Percentiles rank a stretch among this genome's conserved stretches.
Evolutionary conservation across 2,113 vertebrate species (phyloP).

Genomic region (Scopus umbretta): DNA sequence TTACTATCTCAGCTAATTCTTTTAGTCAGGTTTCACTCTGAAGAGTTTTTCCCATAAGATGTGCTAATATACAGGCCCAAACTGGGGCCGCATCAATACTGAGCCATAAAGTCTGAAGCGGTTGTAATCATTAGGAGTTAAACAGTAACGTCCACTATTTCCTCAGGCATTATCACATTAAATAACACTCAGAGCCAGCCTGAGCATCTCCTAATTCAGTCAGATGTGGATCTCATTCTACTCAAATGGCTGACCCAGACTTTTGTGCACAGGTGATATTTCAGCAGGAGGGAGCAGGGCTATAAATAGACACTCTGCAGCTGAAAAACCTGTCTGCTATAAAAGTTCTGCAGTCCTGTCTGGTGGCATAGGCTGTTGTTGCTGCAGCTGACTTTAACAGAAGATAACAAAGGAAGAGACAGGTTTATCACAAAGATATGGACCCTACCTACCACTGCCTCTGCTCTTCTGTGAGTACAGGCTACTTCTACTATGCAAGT

Average conservation of each 20-base stretch:
- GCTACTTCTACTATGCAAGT: not conserved
- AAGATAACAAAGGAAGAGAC: not conserved
- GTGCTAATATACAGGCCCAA: not conserved
- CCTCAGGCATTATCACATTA: constrained; percentile 2
- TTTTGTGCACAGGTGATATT: not conserved
- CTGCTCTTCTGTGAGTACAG: not conserved
- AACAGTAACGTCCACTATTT: not conserved
- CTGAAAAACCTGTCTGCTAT: not conserved
- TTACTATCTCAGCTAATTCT: not conserved
- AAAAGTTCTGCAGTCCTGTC: not conserved
- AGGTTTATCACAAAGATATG: not conserved
- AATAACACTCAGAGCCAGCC: constrained; percentile 6
- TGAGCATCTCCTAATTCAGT: constrained; percentile 12
- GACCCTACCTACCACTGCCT: not conserved
- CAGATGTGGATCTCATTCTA: not conserved
- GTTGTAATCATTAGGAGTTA: not conserved
- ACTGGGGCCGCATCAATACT: not conserved
- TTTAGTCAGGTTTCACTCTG: not conserved
- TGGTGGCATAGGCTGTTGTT: not conserved
- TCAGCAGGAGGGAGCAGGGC: not conserved
- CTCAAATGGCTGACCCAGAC: not conserved
- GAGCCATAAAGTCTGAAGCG: not conserved
- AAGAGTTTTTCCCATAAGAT: not conserved
- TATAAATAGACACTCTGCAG: not conserved
- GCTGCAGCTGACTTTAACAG: not conserved